Conservation (phyloP, 2,113 vertebrate genomes). For the Callorhinus ursinus region DNA sequence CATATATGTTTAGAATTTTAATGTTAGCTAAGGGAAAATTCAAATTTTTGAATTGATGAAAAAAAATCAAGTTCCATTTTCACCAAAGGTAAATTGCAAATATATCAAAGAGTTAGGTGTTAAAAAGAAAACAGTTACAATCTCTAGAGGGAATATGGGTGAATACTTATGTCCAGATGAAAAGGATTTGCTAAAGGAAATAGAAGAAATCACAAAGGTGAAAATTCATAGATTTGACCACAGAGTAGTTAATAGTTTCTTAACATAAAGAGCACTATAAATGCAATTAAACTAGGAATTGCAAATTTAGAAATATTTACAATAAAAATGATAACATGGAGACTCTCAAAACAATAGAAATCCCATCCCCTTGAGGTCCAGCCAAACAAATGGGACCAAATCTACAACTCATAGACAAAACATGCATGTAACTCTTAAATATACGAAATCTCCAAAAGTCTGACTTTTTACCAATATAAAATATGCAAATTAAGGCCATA, state of each 20-base stretch:
- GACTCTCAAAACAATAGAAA: background rate
- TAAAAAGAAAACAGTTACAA: background rate
- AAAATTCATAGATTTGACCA: background rate
- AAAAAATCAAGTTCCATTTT: background rate
- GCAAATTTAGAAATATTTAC: background rate
- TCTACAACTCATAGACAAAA: background rate
- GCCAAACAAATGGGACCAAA: background rate
- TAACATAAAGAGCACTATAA: background rate
- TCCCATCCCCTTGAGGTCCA: background rate
- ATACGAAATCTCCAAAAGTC: background rate
- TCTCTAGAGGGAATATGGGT: background rate
- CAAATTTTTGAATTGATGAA: background rate
- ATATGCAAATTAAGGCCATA: background rate
- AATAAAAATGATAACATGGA: background rate
- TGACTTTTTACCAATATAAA: background rate
- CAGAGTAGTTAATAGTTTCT: background rate
- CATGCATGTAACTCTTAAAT: background rate
- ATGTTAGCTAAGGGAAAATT: background rate
- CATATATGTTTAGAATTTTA: background rate
- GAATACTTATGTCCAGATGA: background rate
- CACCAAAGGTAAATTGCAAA: background rate
- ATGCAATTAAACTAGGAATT: background rate
- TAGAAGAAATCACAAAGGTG: background rate
- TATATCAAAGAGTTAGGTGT: background rate
- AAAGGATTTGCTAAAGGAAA: background rate